Evolutionary conservation across 2,888 invertebrate species (phyloP), one percentile per base, ranked within the genome.

Genomic region (Rhamnusium bicolor): DNA sequence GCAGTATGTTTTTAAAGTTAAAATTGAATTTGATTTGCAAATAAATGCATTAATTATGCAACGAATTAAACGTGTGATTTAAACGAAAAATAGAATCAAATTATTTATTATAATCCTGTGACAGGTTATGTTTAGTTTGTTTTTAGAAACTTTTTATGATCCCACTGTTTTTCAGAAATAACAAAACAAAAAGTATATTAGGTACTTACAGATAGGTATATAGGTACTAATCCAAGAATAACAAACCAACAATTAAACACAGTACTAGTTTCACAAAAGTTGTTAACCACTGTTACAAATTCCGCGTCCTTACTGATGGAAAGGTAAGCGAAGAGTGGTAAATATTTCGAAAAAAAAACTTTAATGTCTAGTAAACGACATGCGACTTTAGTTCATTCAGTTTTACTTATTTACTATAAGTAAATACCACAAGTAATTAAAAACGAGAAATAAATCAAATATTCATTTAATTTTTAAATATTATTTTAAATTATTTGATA

Each of bases 261-360:
- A 54, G 18, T 29, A 40, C 19, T 40, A 66, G 54, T 54, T 40
- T 40, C 67, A 56, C 67, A 24, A 46, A 56, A 65, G 51, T 47
- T 32, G 61, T 53, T 29, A 16, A 54, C 21, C 54, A 56, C 40
- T 21, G 56, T 21, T 24, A n/a, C 18, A 19, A 56, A 46, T 12
- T 21, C 21, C 24, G 21, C 67, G 67, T 56, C 46, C 46, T 21
- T 21, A 56, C 67, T 51, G 56, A 24, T 56, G 19, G 56, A 67
- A 19, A 67, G 54, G 54, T 40, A 8, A 32, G 32, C 46, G 54
- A 46, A 53, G 54, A 67, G 53, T 65, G 65, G 67, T 54, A 24
- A 40, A 18, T 14, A 56, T 67, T 67, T 67, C 24, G 40, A 67
- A 67, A 65, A 65, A 66, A 65, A 67, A 67, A 56, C 67, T 46